Evolutionary conservation across 2,797 vertebrate species (phyloP), one percentile per base, ranked within the genome.

Genomic region (Poeciliopsis presidionis): DNA sequence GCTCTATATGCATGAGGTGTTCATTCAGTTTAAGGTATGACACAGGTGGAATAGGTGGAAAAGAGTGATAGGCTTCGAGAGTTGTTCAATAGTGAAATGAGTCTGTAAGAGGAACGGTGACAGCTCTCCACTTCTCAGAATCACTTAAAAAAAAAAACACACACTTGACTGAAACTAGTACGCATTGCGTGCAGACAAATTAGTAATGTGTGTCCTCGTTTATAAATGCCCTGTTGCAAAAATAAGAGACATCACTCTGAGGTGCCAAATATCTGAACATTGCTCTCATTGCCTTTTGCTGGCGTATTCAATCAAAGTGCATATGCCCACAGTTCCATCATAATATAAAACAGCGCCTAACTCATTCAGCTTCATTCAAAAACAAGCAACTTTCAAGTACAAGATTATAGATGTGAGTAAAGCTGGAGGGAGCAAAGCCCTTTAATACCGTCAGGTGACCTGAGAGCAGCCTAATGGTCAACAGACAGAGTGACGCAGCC

Each of bases 371-470:
- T 72, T 5, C 69, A 81, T 79, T 70, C 75, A 25, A 69, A 55
- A 45, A 49, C 41, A 20, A 76, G 53, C 59, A 33, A 57, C 20
- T 75, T 43, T 33, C 30, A 45, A 5, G 49, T n/a, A 28, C 0
- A 22, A 45, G 11, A 46, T 9, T 72, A 63, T 72, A 72, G n/a
- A 45, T 57, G 53, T 30, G 65, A 83, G 72, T 28, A 74, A 80
- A 81, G 81, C 55, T 18, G 6, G 41, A 33, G 25, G 49, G 70
- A 59, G 69, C 73, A 88, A 87, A 90, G 85, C 85, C 67, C 77
- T 74, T 87, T 85, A 86, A 88, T 63, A 53, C 72, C 73, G 74
- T 91, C 89, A 90, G 86, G 86, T 88, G 85, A 89, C 88, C 36
- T 61, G 57, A 76, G 77, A 45, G n/a, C 76, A 77, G 85, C 43